Conservation (phyloP, 2,113 vertebrate genomes). For the Ailurus styani region DNA sequence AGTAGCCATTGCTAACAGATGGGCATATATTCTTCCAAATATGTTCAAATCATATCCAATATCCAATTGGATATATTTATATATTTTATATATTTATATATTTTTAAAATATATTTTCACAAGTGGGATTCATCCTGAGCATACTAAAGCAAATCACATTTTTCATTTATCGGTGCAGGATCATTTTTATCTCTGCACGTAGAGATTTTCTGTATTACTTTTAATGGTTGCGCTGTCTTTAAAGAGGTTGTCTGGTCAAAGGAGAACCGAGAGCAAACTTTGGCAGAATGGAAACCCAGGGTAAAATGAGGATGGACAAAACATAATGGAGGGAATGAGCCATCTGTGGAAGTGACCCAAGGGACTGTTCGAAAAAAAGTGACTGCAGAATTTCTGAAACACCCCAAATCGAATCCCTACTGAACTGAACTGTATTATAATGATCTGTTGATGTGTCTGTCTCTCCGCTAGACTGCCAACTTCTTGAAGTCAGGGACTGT, state of each 20-base stretch:
- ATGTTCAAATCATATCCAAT: slow-evolving; percentile 53
- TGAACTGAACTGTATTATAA: not conserved
- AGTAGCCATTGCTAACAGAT: slow-evolving; percentile 70
- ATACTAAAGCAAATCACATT: not conserved
- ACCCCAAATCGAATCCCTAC: slow-evolving; percentile 16
- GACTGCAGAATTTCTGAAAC: slow-evolving; percentile 52
- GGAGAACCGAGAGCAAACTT: slow-evolving; percentile 16
- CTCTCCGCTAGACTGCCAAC: not conserved
- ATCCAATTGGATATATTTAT: slow-evolving; percentile 53
- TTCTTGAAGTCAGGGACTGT: slow-evolving; percentile 23
- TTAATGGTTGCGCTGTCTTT: not conserved
- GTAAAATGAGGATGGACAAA: slow-evolving; percentile 31
- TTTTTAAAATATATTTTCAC: slow-evolving; percentile 53
- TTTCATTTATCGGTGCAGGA: not conserved
- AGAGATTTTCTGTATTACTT: not conserved
- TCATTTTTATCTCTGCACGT: not conserved
- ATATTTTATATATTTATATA: slow-evolving; percentile 40
- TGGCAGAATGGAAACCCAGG: slow-evolving; percentile 16
- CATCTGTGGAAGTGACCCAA: slow-evolving; percentile 60
- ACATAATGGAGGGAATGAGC: slow-evolving; percentile 53
- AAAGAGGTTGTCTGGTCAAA: slow-evolving; percentile 43
- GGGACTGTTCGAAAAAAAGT: slow-evolving; percentile 55
- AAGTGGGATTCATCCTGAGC: slow-evolving; percentile 37
- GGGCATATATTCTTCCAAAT: slow-evolving; percentile 55
- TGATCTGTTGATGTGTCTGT: slow-evolving; percentile 27